A percentile compares a stretch with the other conserved stretches of the same genome.
Conservation (phyloP, 2,113 vertebrate genomes). For the Cinclus mexicanus region DNA sequence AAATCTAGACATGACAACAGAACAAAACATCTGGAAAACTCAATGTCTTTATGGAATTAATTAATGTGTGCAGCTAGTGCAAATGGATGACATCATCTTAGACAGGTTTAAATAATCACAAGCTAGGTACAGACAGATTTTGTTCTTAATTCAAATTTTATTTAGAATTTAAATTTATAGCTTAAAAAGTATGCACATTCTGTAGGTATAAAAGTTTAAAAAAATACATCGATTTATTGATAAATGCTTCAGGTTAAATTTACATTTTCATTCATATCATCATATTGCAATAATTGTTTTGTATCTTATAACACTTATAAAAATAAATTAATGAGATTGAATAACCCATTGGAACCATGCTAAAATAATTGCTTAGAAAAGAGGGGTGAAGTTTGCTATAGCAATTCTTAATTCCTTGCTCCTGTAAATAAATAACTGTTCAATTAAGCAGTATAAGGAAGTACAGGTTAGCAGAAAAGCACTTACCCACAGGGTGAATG, state of each 20-base stretch:
- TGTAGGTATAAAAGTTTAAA: slow-evolving; percentile 71
- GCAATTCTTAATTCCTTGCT: slow-evolving; percentile 23
- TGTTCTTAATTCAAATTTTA: slow-evolving; percentile 68
- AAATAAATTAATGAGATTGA: slow-evolving; percentile 75
- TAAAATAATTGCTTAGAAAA: slow-evolving; percentile 64
- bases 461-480: slow-evolving; percentile 2
- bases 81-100: background rate
- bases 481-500: background rate
- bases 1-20: background rate
- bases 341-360: slow-evolving; percentile 41
- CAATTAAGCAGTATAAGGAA: slow-evolving; percentile 49
- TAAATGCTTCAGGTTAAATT: slow-evolving; percentile 72
- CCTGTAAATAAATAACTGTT: slow-evolving; percentile 73
- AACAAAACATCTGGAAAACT: background rate
- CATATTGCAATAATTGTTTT: slow-evolving; percentile 56
- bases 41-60: background rate
- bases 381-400: slow-evolving; percentile 10
- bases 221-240: slow-evolving; percentile 72
- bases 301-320: slow-evolving; percentile 57
- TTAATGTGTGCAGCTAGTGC: background rate
- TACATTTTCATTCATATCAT: slow-evolving; percentile 69
- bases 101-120: slow-evolving; percentile 7
- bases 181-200: slow-evolving; percentile 70
- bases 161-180: slow-evolving; percentile 67
- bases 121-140: slow-evolving; percentile 5